Evolutionary conservation across 2,113 vertebrate genomes (phyloP).

Genomic region (Protobothrops mucrosquamatus): DNA sequence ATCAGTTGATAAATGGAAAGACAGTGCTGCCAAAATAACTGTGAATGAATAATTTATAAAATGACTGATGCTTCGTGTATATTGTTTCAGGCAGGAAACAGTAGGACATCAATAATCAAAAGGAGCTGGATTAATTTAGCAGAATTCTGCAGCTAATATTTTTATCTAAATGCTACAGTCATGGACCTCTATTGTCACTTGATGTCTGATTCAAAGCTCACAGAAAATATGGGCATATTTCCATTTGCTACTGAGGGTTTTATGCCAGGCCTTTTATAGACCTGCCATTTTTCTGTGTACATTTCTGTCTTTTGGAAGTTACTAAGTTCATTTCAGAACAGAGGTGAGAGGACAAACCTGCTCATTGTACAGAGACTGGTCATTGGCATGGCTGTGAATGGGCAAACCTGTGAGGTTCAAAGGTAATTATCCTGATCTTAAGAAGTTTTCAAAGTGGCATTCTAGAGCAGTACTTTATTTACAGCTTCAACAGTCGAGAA

Average conservation of each 20-base stretch:
- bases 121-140: slow-evolving; percentile 78
- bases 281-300: not conserved
- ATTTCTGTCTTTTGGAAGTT: slow-evolving; percentile 28
- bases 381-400: not conserved
- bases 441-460: not conserved
- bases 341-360: not conserved
- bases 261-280: slow-evolving; percentile 35
- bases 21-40: slow-evolving; percentile 79
- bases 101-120: slow-evolving; percentile 84
- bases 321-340: not conserved
- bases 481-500: not conserved
- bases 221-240: slow-evolving; percentile 44
- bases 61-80: slow-evolving; percentile 76
- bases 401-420: not conserved
- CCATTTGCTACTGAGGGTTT: slow-evolving; percentile 40
- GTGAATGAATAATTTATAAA: slow-evolving; percentile 83
- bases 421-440: not conserved
- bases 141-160: slow-evolving; percentile 71
- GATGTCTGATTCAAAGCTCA: slow-evolving; percentile 43
- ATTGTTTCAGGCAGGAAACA: slow-evolving; percentile 81
- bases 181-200: slow-evolving; percentile 21
- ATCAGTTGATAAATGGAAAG: slow-evolving; percentile 80
- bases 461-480: not conserved
- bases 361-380: not conserved
- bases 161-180: slow-evolving; percentile 72